Base-by-base conservation (phyloP, 1,140 invertebrate genomes). In the Drosophila ironensis region DNA sequence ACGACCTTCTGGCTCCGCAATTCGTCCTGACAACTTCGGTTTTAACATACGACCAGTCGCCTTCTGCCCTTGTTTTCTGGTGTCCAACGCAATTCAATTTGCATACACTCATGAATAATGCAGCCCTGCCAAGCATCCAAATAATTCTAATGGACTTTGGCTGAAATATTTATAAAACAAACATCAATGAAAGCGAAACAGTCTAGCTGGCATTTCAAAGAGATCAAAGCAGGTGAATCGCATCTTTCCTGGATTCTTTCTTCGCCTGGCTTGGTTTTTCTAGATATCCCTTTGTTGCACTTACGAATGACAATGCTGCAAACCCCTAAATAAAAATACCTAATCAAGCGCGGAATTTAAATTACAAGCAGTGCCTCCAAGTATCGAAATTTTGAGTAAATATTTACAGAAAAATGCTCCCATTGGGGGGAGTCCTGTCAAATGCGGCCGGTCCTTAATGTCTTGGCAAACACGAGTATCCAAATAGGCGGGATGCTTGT, bases 21-120 rank as follows among this genome's bases (percentile, higher is more conserved):
- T 81, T 72, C 67, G 35, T 64, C 70, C 61, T 70, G 78, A 72
- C 66, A 75, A 72, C 61, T 42, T 11, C 17, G 2, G 25, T 2
- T 42, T 5, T 24, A 30, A n/a, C n/a, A n/a, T n/a, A n/a, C n/a
- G n/a, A n/a, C n/a, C n/a, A n/a, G n/a, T n/a, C 25, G 22, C 41
- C 22, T 7, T 20, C n/a, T 25, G 20, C 28, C 20, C 50, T 52
- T 45, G 48, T 50, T 42, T 45, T 50, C 14, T 12, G 11, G 35
- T 76, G 72, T 69, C 74, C 82, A 76, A 67, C 69, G 48, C 50
- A 71, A 87, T 88, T 88, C 84, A 87, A 82, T 87, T 87, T 88
- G 78, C 84, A 87, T 87, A 74, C 74, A 87, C 61, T 78, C 78
- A 88, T 88, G 71, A 87, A 87, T 87, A 82, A 87, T 87, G 63